These are phyloP conservation scores for Siphamia tubifer DNA, from an alignment of 2,113 vertebrate genomes.

Conservation along the genomic window DNA sequence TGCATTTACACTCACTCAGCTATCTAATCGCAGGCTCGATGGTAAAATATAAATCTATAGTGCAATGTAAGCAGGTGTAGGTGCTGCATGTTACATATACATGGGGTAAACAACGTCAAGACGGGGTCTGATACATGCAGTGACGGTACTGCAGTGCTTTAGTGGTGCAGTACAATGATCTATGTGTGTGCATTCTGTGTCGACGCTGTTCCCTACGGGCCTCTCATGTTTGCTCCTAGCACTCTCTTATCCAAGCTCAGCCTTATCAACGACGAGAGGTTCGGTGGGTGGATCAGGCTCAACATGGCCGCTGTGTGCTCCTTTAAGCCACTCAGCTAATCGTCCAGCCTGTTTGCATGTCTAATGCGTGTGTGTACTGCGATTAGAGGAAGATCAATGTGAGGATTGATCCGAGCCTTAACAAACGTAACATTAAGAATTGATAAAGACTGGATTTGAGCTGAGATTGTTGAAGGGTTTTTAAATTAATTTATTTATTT, in stretches of 20 bases:
- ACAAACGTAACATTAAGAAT: neutral
- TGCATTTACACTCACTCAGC: too few species aligned
- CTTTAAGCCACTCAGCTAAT: conserved; percentile 29
- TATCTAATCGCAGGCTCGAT: too few species aligned
- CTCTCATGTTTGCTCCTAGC: neutral
- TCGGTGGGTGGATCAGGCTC: conserved; percentile 6
- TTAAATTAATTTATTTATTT: too few species aligned
- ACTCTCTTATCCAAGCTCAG: neutral
- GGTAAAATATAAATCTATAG: too few species aligned
- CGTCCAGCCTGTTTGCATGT: conserved; percentile 1
- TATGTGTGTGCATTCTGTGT: neutral
- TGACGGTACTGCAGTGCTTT: too few species aligned
- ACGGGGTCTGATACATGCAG: too few species aligned
- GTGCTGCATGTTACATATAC: too few species aligned
- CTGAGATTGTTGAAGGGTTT: neutral
- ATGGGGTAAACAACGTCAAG: too few species aligned
- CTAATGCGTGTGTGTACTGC: neutral
- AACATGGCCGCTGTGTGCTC: conserved; percentile 11
- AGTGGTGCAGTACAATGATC: neutral
- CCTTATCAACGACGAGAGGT: neutral
- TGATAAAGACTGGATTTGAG: neutral
- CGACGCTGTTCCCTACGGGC: neutral
- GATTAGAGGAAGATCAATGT: conserved; percentile 15
- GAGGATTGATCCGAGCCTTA: conserved; percentile 12
- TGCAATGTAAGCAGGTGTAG: too few species aligned